Percentiles rank a stretch among this genome's conserved stretches.
Conservation (phyloP, 2,888 invertebrate genomes). For the Drosophila austrosaltans region DNA sequence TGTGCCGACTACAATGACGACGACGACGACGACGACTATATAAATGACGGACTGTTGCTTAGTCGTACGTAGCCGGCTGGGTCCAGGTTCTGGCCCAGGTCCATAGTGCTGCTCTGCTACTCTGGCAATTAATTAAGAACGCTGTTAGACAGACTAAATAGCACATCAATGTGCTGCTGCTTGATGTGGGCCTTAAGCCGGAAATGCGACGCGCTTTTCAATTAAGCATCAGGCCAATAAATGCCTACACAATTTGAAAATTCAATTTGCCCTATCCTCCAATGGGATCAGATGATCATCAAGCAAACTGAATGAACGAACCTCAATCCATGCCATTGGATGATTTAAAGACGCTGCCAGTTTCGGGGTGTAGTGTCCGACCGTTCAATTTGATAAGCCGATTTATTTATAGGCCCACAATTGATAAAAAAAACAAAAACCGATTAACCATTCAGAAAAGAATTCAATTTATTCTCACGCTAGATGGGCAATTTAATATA, state of each 20-base stretch:
- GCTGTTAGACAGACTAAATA: constrained; percentile 28
- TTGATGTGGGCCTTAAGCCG: constrained; percentile 53
- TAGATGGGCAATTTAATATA: background rate
- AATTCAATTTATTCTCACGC: constrained; percentile 32
- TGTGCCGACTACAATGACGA: constrained; percentile 36
- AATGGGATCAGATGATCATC: constrained; percentile 12
- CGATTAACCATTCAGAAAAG: too few relatives aligned
- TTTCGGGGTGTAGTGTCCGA: too few relatives aligned
- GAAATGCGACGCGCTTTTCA: constrained; percentile 79
- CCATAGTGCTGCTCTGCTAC: constrained; percentile 37
- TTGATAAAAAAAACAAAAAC: background rate
- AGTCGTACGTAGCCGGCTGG: constrained; percentile 31
- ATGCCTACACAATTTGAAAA: background rate
- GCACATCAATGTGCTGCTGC: constrained; percentile 20
- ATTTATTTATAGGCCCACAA: constrained; percentile 58
- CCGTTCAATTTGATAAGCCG: constrained; percentile 52
- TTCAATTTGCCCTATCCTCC: constrained; percentile 1
- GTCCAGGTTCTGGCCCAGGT: background rate
- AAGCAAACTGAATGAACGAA: too few relatives aligned
- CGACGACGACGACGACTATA: background rate
- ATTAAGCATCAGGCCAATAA: constrained; percentile 45
- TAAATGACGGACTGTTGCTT: constrained; percentile 21
- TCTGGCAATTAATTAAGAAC: constrained; percentile 73
- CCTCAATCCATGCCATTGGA: too few relatives aligned
- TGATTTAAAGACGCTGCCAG: too few relatives aligned